Evolutionary conservation across 1,140 invertebrate genomes (phyloP).

Genomic region (Papilio dardanus): DNA sequence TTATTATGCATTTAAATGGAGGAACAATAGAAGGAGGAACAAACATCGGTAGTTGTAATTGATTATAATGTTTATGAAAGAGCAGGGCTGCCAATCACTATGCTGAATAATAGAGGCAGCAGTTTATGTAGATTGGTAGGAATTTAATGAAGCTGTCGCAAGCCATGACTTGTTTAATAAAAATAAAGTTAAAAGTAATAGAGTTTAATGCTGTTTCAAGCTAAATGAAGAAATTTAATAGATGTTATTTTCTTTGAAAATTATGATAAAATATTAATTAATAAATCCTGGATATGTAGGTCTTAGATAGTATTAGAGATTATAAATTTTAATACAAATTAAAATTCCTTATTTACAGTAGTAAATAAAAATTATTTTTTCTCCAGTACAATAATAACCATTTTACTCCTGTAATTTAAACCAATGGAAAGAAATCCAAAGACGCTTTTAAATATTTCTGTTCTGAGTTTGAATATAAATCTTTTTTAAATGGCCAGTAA

Average conservation of each 20-base stretch:
- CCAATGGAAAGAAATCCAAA: background rate
- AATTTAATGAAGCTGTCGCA: slow-evolving; percentile 23
- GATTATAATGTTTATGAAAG: slow-evolving; percentile 32
- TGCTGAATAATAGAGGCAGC: slow-evolving; percentile 20
- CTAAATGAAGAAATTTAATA: background rate
- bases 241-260: background rate
- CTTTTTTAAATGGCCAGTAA: slow-evolving; percentile 32
- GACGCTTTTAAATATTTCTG: slow-evolving; percentile 14
- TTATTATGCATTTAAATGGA: background rate
- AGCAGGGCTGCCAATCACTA: slow-evolving; percentile 35
- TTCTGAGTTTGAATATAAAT: slow-evolving; percentile 18
- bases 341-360: too few species aligned
- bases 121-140: slow-evolving; percentile 34
- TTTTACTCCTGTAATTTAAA: too few species aligned
- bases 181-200: background rate
- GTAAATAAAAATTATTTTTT: background rate
- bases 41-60: slow-evolving; percentile 28
- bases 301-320: too few species aligned
- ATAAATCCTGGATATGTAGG: too few species aligned
- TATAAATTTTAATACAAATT: too few species aligned
- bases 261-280: background rate
- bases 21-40: slow-evolving; percentile 22
- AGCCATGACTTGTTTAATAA: background rate
- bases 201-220: background rate
- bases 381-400: too few species aligned